A percentile compares a stretch with the other conserved stretches of the same genome.
phyloP scores from a whole-genome alignment of 2,888 invertebrate species.

The Ophioninae sp. region DNA sequence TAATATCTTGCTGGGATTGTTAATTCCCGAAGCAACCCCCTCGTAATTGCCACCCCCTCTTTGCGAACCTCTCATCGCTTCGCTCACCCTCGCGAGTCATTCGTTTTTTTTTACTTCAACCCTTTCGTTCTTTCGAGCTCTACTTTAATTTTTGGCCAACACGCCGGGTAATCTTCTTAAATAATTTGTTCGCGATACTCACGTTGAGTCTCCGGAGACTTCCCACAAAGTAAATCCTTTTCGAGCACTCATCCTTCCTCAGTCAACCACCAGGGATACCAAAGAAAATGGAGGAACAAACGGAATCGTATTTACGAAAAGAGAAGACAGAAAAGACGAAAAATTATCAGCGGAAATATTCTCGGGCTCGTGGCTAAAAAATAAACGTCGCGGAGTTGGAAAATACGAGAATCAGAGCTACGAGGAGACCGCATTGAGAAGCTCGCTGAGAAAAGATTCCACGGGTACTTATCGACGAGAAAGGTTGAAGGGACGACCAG shows the following conservation, averaged over 20 bases:
- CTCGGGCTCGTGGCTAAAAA: not conserved
- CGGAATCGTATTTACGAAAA: conserved; percentile 1
- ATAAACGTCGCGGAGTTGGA: not conserved
- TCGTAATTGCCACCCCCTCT: conserved; percentile 1
- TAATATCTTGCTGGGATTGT: conserved; percentile 52
- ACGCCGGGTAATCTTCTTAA: conserved; percentile 70
- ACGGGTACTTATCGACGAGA: conserved; percentile 13
- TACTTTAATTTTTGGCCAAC: conserved; percentile 67
- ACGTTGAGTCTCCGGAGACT: conserved; percentile 2
- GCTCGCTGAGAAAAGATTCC: not conserved
- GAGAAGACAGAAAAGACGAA: not conserved
- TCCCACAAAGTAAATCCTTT: conserved; percentile 33
- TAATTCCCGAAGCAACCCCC: conserved; percentile 48
- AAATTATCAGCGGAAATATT: conserved; percentile 18
- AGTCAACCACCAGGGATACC: conserved; percentile 12
- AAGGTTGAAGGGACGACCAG: not conserved
- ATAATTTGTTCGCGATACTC: conserved; percentile 66
- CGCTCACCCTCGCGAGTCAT: not conserved
- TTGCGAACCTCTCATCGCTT: conserved; percentile 4
- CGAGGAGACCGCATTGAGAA: conserved; percentile 11
- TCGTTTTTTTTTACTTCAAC: conserved; percentile 21
- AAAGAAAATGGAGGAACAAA: conserved; percentile 7
- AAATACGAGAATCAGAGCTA: conserved; percentile 6
- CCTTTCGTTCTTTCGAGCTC: conserved; percentile 17
- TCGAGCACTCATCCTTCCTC: conserved; percentile 11